Percentiles rank a stretch among this genome's conserved stretches.
These are phyloP conservation scores for Clarias pachynema DNA, from an alignment of 2,797 vertebrate genomes.

Conservation along the genomic window DNA sequence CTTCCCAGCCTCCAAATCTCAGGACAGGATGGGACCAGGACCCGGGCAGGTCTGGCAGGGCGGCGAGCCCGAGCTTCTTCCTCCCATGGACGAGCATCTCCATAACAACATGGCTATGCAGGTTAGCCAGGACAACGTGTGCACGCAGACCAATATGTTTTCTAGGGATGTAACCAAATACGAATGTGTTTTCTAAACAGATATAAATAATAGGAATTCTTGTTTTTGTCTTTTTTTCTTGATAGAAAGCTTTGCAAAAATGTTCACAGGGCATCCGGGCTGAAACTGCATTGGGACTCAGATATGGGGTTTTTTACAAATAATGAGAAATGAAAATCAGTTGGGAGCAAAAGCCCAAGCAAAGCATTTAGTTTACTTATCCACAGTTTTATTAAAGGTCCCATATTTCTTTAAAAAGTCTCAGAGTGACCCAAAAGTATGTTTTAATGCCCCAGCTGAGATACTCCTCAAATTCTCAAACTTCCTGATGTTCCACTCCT, in stretches of 20 bases:
- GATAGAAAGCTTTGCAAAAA: not conserved
- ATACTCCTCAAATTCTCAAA: too few relatives aligned
- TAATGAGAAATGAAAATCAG: too few relatives aligned
- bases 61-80: constrained; percentile 77
- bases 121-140: constrained; percentile 67
- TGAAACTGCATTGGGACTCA: not conserved
- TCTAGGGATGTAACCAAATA: not conserved
- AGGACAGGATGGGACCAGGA: constrained; percentile 80
- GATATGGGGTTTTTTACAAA: not conserved
- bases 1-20: constrained; percentile 91
- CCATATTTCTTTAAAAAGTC: too few relatives aligned
- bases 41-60: constrained; percentile 85
- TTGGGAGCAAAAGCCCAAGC: too few relatives aligned
- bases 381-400: too few relatives aligned
- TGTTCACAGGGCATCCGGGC: not conserved
- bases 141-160: not conserved
- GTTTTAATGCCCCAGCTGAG: too few relatives aligned
- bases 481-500: too few relatives aligned
- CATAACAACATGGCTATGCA: constrained; percentile 79
- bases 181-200: not conserved
- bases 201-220: not conserved
- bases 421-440: too few relatives aligned
- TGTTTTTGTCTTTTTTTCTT: not conserved
- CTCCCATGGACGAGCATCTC: constrained; percentile 79
- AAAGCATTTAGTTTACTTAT: too few relatives aligned